Percentiles rank a stretch among this genome's conserved stretches.
Evolutionary conservation across 2,113 vertebrate species (phyloP).

Genomic region (Rynchops niger): DNA sequence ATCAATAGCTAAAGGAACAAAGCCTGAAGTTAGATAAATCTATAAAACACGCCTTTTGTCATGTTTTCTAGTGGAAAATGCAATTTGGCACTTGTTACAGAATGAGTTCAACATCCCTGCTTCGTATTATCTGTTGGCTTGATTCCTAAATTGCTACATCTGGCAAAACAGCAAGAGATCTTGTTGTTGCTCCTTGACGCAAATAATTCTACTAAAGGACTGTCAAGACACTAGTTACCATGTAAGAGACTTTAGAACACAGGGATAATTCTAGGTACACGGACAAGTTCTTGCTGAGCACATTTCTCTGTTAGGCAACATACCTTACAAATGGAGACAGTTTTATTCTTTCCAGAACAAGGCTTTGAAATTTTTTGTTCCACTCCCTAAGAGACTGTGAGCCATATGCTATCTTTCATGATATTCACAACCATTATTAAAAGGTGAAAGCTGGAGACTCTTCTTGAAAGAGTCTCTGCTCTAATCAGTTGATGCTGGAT

Average conservation of each 20-base stretch:
- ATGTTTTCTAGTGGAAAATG: constrained; percentile 39
- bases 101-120: constrained; percentile 31
- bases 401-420: not conserved
- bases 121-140: constrained; percentile 28
- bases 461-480: not conserved
- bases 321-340: not conserved
- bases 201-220: constrained; percentile 30
- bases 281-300: not conserved
- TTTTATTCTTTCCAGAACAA: not conserved
- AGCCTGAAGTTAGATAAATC: not conserved
- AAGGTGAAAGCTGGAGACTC: not conserved
- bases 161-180: constrained; percentile 51
- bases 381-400: not conserved
- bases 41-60: constrained; percentile 20
- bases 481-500: not conserved
- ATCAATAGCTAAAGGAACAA: not conserved
- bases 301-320: not conserved
- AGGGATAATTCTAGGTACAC: not conserved
- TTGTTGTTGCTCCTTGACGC: not conserved
- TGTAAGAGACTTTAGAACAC: not conserved
- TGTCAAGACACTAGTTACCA: not conserved
- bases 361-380: not conserved
- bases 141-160: constrained; percentile 46
- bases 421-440: not conserved
- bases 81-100: constrained; percentile 47